A percentile compares a stretch with the other conserved stretches of the same genome.
Conservation (phyloP, 2,888 invertebrate species). For the Perizoma flavofasciatum region DNA sequence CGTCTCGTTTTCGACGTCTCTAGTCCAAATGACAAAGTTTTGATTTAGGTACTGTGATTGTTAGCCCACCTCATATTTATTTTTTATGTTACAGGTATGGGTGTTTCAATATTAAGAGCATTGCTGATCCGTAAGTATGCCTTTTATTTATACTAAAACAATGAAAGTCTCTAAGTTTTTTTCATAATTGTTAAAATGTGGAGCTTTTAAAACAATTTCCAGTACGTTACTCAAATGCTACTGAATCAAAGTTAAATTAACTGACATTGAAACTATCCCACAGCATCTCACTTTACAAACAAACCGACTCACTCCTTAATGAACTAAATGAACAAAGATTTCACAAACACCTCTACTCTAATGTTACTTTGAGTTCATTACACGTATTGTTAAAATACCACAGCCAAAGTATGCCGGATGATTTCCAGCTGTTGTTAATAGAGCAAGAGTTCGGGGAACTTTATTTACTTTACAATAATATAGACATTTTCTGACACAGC, state of each 20-base stretch:
- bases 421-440: slow-evolving; percentile 55
- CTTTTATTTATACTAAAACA: background rate
- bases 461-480: slow-evolving; percentile 7
- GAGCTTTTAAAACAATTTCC: no score
- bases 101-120: background rate
- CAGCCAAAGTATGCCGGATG: slow-evolving; percentile 30
- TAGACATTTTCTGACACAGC: background rate
- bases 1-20: no score
- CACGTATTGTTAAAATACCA: slow-evolving; percentile 48
- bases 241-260: background rate
- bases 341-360: slow-evolving; percentile 40
- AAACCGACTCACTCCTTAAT: slow-evolving; percentile 27
- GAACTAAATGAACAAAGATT: slow-evolving; percentile 37
- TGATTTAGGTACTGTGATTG: no score
- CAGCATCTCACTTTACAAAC: slow-evolving; percentile 33
- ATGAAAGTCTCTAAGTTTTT: background rate
- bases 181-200: no score
- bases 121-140: background rate
- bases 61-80: background rate
- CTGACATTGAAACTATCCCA: slow-evolving; percentile 31
- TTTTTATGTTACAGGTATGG: slow-evolving; percentile 4
- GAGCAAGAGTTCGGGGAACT: slow-evolving; percentile 15
- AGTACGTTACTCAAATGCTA: no score
- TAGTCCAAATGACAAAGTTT: no score
- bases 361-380: slow-evolving; percentile 51